Percentiles rank a stretch among this genome's conserved stretches.
phyloP scores from a whole-genome alignment of 30 jellyfish, hydroid and myxozoan genomes.

The Hydractinia echinata region DNA sequence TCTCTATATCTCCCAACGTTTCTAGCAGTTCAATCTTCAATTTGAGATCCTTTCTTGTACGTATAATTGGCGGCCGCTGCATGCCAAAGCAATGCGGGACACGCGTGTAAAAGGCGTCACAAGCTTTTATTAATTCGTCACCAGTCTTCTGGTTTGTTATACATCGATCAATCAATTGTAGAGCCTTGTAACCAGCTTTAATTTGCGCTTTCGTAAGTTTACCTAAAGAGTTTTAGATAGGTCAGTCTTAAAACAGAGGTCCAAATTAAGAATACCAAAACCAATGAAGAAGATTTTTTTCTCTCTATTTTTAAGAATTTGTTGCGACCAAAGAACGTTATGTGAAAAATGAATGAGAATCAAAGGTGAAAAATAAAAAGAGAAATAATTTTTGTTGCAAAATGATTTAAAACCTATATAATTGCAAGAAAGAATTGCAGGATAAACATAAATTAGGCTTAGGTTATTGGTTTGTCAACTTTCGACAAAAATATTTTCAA shows the following conservation, averaged over 20 bases:
- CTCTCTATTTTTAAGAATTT: background rate
- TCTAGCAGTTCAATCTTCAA: conserved; percentile 63
- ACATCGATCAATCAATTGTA: conserved; percentile 65
- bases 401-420: too few relatives aligned
- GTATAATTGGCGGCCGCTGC: conserved; percentile 84
- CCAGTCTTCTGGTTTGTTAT: conserved; percentile 53
- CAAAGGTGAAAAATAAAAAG: too few relatives aligned
- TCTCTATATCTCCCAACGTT: conserved; percentile 90
- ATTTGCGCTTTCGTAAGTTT: conserved; percentile 87
- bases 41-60: conserved; percentile 68
- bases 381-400: too few relatives aligned
- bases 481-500: too few relatives aligned
- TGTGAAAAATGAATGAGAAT: too few relatives aligned
- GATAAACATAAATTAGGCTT: too few relatives aligned
- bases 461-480: too few relatives aligned
- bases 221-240: conserved; percentile 34
- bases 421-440: too few relatives aligned
- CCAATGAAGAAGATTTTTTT: background rate
- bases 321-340: background rate
- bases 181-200: conserved; percentile 83
- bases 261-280: too few relatives aligned
- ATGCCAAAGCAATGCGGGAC: conserved; percentile 93
- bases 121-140: conserved; percentile 66
- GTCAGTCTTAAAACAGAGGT: background rate
- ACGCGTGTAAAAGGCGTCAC: conserved; percentile 84